Conservation (phyloP, 2,888 invertebrate species). For the Conchocele bisecta region DNA sequence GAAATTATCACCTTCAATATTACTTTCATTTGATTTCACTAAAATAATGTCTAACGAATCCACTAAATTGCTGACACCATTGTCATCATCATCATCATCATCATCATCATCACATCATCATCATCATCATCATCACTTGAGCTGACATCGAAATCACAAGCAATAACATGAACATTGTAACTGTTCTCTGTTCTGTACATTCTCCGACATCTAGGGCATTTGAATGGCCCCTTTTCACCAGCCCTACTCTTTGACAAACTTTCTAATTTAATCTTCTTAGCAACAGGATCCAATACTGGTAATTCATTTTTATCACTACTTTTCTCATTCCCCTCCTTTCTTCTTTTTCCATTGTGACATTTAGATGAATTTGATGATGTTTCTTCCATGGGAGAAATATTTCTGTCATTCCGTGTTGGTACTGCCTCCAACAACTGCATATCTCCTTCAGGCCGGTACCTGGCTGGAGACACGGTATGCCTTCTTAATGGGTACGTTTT, state of each 20-base stretch:
- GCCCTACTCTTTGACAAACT: slow-evolving; percentile 79
- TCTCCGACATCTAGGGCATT: slow-evolving; percentile 93
- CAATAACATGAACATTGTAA: slow-evolving; percentile 78
- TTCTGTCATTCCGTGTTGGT: background rate
- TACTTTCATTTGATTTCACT: no score
- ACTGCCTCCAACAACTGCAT: background rate
- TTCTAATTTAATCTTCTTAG: slow-evolving; percentile 84
- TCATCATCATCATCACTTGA: slow-evolving; percentile 81
- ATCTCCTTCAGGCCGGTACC: slow-evolving; percentile 18
- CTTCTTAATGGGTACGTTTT: slow-evolving; percentile 65
- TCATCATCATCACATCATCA: no score
- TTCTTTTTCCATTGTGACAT: background rate
- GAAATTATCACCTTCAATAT: no score
- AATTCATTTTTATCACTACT: background rate
- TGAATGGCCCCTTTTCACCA: slow-evolving; percentile 86
- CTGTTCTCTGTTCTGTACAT: slow-evolving; percentile 82
- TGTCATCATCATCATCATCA: slow-evolving; percentile 54
- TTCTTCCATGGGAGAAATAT: background rate
- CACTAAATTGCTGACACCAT: no score
- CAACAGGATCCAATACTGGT: slow-evolving; percentile 81
- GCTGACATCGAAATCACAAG: slow-evolving; percentile 82
- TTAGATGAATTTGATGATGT: background rate
- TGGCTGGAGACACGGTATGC: slow-evolving; percentile 16
- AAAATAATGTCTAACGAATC: no score
- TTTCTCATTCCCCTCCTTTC: background rate